Evolutionary conservation across 2,888 invertebrate genomes (phyloP).

Genomic region (Zele albiditarsus): DNA sequence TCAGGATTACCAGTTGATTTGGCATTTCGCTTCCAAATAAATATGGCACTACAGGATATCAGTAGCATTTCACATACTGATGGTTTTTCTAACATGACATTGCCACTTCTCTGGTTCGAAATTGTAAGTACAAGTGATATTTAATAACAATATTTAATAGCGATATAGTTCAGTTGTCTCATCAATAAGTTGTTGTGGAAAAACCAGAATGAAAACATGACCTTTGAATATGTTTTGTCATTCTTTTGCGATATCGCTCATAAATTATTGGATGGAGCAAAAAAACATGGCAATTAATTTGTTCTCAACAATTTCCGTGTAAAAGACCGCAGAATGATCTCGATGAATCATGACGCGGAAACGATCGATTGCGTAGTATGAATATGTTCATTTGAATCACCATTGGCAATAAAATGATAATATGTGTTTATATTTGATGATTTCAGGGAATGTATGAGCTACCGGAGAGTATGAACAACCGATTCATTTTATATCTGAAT

Average conservation of each 20-base stretch:
- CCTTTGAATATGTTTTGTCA: background rate
- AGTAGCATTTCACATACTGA: slow-evolving; percentile 79
- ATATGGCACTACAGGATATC: slow-evolving; percentile 85
- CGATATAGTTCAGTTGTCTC: background rate
- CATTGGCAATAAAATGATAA: background rate
- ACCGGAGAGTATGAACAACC: slow-evolving; percentile 77
- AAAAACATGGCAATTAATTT: background rate
- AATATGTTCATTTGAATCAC: background rate
- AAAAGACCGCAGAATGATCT: background rate
- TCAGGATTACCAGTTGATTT: slow-evolving; percentile 87
- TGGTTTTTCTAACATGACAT: slow-evolving; percentile 81
- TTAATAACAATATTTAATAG: background rate
- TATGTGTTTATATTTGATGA: slow-evolving; percentile 14
- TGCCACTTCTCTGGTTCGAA: slow-evolving; percentile 92
- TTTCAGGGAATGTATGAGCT: slow-evolving; percentile 82
- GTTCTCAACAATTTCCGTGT: background rate
- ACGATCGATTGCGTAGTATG: background rate
- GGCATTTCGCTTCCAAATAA: slow-evolving; percentile 89
- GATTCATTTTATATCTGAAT: slow-evolving; percentile 84
- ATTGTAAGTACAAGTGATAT: slow-evolving; percentile 80
- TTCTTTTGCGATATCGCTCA: background rate
- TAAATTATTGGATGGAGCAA: background rate
- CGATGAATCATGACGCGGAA: background rate
- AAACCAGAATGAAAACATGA: background rate
- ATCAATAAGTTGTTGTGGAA: background rate